Conservation (phyloP, 2,888 invertebrate genomes). For the Crossocerus cetratus region DNA sequence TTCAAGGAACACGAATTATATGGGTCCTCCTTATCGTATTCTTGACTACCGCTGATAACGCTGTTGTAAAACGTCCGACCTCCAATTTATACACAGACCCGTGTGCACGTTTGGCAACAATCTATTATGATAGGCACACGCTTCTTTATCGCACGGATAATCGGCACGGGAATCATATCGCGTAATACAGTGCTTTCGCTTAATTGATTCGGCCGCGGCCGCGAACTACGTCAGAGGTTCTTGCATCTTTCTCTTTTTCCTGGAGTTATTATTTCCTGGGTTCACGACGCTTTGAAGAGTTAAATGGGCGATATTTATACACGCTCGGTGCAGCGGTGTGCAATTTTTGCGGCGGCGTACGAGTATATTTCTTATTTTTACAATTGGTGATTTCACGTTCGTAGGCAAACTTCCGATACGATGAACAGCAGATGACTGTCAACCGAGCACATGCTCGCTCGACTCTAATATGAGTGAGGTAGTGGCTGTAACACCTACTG, state of each 20-base stretch:
- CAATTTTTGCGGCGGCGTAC: background rate
- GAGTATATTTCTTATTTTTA: background rate
- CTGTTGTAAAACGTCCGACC: background rate
- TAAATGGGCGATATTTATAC: too few relatives aligned
- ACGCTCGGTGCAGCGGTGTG: background rate
- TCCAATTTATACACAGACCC: slow-evolving; percentile 1
- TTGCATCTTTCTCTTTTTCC: too few relatives aligned
- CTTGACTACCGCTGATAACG: slow-evolving; percentile 18
- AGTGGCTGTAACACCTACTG: slow-evolving; percentile 74
- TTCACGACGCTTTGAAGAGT: too few relatives aligned
- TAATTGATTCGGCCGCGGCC: background rate
- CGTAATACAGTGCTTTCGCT: background rate
- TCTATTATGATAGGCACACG: background rate
- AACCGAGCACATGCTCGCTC: slow-evolving; percentile 72
- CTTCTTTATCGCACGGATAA: slow-evolving; percentile 5
- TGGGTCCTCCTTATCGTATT: slow-evolving; percentile 32
- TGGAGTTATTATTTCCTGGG: too few relatives aligned
- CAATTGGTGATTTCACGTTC: slow-evolving; percentile 22
- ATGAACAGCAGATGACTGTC: slow-evolving; percentile 77
- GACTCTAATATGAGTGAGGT: slow-evolving; percentile 76
- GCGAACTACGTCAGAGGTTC: background rate
- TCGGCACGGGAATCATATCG: background rate
- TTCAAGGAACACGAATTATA: slow-evolving; percentile 4
- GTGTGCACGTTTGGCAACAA: background rate
- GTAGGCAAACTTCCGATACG: slow-evolving; percentile 63